phyloP scores from a whole-genome alignment of 2,888 invertebrate species.

The Fragum sueziense region DNA sequence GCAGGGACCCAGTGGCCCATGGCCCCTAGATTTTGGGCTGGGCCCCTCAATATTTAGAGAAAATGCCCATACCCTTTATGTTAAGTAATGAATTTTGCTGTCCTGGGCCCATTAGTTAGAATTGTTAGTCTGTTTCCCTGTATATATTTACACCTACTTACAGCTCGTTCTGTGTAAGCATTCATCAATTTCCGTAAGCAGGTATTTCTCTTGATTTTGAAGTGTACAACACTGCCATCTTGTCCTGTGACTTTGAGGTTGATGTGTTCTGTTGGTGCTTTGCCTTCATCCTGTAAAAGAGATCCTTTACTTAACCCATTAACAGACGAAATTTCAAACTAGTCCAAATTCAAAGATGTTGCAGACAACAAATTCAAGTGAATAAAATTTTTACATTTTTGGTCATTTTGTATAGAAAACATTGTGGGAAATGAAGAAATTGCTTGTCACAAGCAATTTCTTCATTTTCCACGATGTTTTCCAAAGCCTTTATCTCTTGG shows the following conservation, averaged over 20 bases:
- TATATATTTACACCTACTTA: constrained; percentile 87
- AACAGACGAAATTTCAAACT: not conserved
- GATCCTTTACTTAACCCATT: not conserved
- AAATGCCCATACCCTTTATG: too few relatives aligned
- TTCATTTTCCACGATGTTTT: not conserved
- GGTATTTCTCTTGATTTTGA: constrained; percentile 98
- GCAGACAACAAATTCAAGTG: too few relatives aligned
- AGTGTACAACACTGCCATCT: constrained; percentile 97
- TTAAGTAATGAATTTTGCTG: too few relatives aligned
- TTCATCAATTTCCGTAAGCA: constrained; percentile 96
- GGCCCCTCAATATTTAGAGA: too few relatives aligned
- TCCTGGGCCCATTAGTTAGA: too few relatives aligned
- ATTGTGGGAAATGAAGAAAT: not conserved
- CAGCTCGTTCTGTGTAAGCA: constrained; percentile 97
- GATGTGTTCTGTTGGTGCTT: constrained; percentile 83
- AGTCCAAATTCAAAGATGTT: not conserved
- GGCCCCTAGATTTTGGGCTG: too few relatives aligned
- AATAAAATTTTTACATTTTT: not conserved
- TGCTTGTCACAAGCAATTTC: not conserved
- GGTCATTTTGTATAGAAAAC: not conserved
- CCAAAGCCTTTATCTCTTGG: too few relatives aligned
- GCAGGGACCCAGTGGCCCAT: too few relatives aligned
- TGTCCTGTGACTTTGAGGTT: constrained; percentile 97
- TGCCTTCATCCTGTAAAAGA: constrained; percentile 52
- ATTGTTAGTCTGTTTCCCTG: too few relatives aligned